These are phyloP conservation scores for Dolichoris vasculosae DNA, from an alignment of 1,140 invertebrate species.

Conservation along the genomic window DNA sequence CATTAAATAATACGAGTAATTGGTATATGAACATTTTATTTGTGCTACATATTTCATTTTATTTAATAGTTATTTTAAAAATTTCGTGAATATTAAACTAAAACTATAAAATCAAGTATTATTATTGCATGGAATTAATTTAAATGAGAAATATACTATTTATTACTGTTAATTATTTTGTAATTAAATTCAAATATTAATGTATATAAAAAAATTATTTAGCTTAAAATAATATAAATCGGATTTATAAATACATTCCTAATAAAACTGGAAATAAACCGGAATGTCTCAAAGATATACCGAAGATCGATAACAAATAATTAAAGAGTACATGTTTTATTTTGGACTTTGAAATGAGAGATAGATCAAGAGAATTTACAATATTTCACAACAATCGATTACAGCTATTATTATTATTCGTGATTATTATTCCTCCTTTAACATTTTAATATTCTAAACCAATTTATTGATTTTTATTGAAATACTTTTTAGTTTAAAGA, in stretches of 20 bases:
- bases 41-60: too few relatives aligned
- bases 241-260: not conserved
- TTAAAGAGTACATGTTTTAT: slow-evolving; percentile 16
- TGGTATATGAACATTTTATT: too few relatives aligned
- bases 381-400: slow-evolving; percentile 32
- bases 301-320: not conserved
- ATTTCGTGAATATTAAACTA: too few relatives aligned
- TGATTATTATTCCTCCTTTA: not conserved
- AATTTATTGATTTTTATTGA: slow-evolving; percentile 12
- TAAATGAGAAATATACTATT: too few relatives aligned
- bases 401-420: slow-evolving; percentile 18
- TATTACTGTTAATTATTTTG: too few relatives aligned
- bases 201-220: too few relatives aligned
- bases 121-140: too few relatives aligned
- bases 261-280: not conserved
- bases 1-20: too few relatives aligned
- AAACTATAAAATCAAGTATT: too few relatives aligned
- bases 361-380: slow-evolving; percentile 41
- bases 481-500: not conserved
- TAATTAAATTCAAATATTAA: too few relatives aligned
- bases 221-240: not conserved
- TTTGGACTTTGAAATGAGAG: not conserved
- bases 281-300: not conserved
- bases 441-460: not conserved
- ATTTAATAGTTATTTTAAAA: too few relatives aligned